A percentile compares a stretch with the other conserved stretches of the same genome.
These are phyloP conservation scores for Pyrgilauda ruficollis DNA, from an alignment of 2,113 vertebrate genomes.

Conservation along the genomic window DNA sequence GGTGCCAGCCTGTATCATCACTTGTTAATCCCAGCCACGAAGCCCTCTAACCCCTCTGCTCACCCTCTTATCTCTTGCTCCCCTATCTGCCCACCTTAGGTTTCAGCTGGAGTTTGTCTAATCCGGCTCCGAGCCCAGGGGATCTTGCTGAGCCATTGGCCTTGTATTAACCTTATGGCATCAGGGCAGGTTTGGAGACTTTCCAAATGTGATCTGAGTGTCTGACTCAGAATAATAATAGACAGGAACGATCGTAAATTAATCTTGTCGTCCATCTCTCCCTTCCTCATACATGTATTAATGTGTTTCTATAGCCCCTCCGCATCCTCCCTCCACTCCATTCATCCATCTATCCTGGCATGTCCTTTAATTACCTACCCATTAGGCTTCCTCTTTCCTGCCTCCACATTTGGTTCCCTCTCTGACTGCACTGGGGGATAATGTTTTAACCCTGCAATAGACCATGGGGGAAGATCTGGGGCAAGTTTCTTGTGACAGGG, in stretches of 20 bases:
- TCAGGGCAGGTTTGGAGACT: neutral
- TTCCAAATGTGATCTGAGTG: neutral
- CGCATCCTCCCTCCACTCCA: neutral
- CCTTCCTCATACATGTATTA: neutral
- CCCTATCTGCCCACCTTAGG: neutral
- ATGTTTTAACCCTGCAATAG: neutral
- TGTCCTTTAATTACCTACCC: constrained; percentile 54
- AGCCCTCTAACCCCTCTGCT: neutral
- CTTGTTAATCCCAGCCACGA: neutral
- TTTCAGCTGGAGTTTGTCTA: neutral
- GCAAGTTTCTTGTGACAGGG: neutral
- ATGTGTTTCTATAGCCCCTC: constrained; percentile 20
- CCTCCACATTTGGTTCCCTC: neutral
- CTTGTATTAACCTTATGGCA: constrained; percentile 13
- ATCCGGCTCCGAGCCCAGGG: neutral
- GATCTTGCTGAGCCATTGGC: neutral
- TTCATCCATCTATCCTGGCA: constrained; percentile 24
- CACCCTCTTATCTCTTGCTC: neutral
- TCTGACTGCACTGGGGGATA: neutral
- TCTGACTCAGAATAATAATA: constrained; percentile 16
- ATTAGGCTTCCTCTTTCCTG: constrained; percentile 28
- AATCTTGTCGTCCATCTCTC: neutral
- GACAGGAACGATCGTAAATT: neutral
- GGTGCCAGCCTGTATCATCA: neutral
- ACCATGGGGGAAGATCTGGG: accelerated